A percentile compares a stretch with the other conserved stretches of the same genome.
Conservation (phyloP, 1,140 invertebrate genomes). For the Ooceraea biroi region DNA sequence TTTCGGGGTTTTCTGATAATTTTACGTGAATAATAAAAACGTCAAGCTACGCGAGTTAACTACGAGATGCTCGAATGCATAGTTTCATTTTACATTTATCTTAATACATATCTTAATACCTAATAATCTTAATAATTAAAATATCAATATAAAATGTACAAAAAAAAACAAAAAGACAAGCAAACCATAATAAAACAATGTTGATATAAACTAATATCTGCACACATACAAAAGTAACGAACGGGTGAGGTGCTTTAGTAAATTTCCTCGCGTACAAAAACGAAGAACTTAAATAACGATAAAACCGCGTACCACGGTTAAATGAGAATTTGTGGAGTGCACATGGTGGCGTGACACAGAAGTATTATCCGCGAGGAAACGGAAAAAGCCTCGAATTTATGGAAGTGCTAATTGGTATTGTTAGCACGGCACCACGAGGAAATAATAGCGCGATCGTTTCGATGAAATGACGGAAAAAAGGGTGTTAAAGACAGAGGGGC, state of each 20-base stretch:
- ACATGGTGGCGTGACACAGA: conserved; percentile 59
- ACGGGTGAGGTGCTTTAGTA: conserved; percentile 5
- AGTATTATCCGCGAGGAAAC: conserved; percentile 56
- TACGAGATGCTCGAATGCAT: background rate
- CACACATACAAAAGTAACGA: background rate
- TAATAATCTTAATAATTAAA: too few relatives aligned
- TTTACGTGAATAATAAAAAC: background rate
- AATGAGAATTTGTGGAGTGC: conserved; percentile 62
- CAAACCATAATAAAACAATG: background rate
- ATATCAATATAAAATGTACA: too few relatives aligned
- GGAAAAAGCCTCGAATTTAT: conserved; percentile 58
- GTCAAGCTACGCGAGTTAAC: background rate
- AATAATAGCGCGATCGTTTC: conserved; percentile 48
- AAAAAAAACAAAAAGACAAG: background rate
- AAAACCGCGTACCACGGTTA: conserved; percentile 37
- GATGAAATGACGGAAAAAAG: conserved; percentile 34
- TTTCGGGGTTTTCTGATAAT: background rate
- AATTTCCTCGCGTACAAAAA: conserved; percentile 7
- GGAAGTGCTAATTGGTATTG: conserved; percentile 62
- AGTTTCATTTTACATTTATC: too few relatives aligned
- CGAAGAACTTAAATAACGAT: conserved; percentile 56
- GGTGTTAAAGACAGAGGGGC: conserved; percentile 2
- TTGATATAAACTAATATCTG: conserved; percentile 12
- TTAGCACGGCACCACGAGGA: conserved; percentile 27
- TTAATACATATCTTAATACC: too few relatives aligned